Evolutionary conservation across 2,888 invertebrate species (phyloP).

Genomic region (Drosophila anceps): DNA sequence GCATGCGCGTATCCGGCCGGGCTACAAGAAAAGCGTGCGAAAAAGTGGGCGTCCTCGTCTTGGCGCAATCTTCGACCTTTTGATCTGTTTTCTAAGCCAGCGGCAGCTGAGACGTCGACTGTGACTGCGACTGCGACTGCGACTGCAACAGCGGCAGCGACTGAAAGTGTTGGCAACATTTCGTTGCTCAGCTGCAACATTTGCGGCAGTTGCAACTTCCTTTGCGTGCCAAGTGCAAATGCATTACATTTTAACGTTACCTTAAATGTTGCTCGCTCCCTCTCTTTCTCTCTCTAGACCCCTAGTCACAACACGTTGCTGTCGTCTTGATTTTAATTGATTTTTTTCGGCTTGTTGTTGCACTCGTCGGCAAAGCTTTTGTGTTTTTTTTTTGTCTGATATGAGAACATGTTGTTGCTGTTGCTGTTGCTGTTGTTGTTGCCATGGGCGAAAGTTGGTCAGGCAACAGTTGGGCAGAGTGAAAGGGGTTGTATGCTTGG

Average conservation of each 20-base stretch:
- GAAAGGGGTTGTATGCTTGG: slow-evolving; percentile 1
- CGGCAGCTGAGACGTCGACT: slow-evolving; percentile 24
- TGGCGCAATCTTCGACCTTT: slow-evolving; percentile 80
- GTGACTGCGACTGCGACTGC: neutral
- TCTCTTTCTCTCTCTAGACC: neutral
- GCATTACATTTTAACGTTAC: slow-evolving; percentile 75
- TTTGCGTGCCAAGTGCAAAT: slow-evolving; percentile 81
- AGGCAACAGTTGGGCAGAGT: slow-evolving; percentile 18
- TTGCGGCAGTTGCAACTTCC: slow-evolving; percentile 72
- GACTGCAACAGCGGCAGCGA: neutral
- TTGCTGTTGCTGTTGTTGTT: slow-evolving; percentile 32
- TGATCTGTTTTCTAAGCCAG: slow-evolving; percentile 75
- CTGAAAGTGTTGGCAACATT: slow-evolving; percentile 36
- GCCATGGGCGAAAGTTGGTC: slow-evolving; percentile 66
- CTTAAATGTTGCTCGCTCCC: slow-evolving; percentile 59
- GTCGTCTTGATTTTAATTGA: slow-evolving; percentile 73
- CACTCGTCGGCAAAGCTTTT: slow-evolving; percentile 62
- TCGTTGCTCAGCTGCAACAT: slow-evolving; percentile 48
- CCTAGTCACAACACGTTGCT: slow-evolving; percentile 26
- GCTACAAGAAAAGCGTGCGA: slow-evolving; percentile 71
- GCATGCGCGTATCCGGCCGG: slow-evolving; percentile 64
- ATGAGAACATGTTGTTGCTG: slow-evolving; percentile 29
- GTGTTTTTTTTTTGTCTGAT: slow-evolving; percentile 45
- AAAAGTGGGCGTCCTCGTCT: slow-evolving; percentile 79
- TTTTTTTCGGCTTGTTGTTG: slow-evolving; percentile 58